Evolutionary conservation across 1,140 invertebrate genomes (phyloP), one percentile per base, ranked within the genome.

Genomic region (Orchestia grillus): DNA sequence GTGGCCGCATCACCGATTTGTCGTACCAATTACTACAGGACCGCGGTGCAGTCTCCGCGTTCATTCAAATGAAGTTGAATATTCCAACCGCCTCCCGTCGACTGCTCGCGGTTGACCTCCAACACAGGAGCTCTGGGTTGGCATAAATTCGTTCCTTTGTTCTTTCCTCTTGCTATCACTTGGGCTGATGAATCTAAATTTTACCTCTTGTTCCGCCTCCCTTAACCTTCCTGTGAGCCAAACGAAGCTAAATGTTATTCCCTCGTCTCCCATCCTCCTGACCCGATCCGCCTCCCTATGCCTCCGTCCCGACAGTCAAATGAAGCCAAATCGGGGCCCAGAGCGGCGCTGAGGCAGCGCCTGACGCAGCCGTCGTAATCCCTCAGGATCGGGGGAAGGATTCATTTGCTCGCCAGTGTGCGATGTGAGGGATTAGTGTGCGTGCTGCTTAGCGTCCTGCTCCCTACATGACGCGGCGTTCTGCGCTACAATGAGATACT

Each of bases 361-460:
- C 36, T 19, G 62, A 36, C 62, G 62, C 62, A 77, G 11, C 62
- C 62, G 62, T 77, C 62, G 62, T 77, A 77, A 77, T 77, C 62
- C 62, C 62, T 36, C 1, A 77, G 62, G 62, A 77, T 77, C 62
- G 62, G 62, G 62, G 62, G 62, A 77, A 28, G 62, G 62, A 77
- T 77, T 77, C 62, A 77, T 77, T 77, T 77, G 62, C 62, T 77
- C 62, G 62, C 62, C 62, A 77, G 62, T 77, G 62, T 77, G 62
- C 62, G 62, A 77, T 77, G 62, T 77, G 62, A 77, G 62, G 62
- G 62, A 77, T 77, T 77, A 77, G 11, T 77, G 15, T 36, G 62
- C 36, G 62, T 77, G 11, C 62, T 77, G 11, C 62, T 77, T 77
- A 77, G 62, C 62, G 62, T 36, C 15, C 11, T 36, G 62, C 62